Base-by-base conservation (phyloP, 1,140 invertebrate genomes). In the Protaetia brevitarsis region DNA sequence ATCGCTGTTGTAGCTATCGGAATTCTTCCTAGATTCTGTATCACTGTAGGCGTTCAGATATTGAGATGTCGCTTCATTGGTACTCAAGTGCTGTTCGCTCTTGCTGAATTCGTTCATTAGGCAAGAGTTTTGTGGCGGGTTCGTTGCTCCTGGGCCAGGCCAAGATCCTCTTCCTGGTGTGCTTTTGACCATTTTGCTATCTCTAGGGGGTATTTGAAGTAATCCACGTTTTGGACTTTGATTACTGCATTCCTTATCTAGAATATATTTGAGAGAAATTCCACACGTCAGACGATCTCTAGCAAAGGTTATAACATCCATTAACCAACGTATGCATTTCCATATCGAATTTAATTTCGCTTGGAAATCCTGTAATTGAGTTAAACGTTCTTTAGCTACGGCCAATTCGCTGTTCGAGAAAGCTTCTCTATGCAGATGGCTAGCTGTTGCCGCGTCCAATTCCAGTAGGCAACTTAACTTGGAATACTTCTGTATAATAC, bases 311-410 rank as follows among this genome's bases (percentile, higher is more conserved):
- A 98, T 92, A 2, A 96, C 88, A 73, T 98, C 95, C 85, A 96
- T 93, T 0, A 98, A 84, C 96, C 96, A 99, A 10, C 97, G 86
- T 2, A 93, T 89, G 21, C 89, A 88, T 75, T 96, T 95, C 96
- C 96, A 98, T 1, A 93, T 87, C 0, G 83, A 76, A 70, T 95
- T 95, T 8, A 95, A 81, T 72, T 89, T 90, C 0, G 85, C 81
- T 75, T 95, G 93, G 3, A 96, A 83, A 61, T 93, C 88, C 74
- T 94, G 89, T 13, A 97, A 78, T 71, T 89, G 89, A 1, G 87
- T 81, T 8, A 97, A 78, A 31, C 93, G 86, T 68, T 95, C 90
- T 77, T 94, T 95, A 6, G 96, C 92, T 2, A 87, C 84, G 64
- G 87, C 87, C 2, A 98, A 77, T 78, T 98, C 96, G 5, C 86